Evolutionary conservation across 2,797 vertebrate species (phyloP).

Genomic region (Cossypha heuglini): DNA sequence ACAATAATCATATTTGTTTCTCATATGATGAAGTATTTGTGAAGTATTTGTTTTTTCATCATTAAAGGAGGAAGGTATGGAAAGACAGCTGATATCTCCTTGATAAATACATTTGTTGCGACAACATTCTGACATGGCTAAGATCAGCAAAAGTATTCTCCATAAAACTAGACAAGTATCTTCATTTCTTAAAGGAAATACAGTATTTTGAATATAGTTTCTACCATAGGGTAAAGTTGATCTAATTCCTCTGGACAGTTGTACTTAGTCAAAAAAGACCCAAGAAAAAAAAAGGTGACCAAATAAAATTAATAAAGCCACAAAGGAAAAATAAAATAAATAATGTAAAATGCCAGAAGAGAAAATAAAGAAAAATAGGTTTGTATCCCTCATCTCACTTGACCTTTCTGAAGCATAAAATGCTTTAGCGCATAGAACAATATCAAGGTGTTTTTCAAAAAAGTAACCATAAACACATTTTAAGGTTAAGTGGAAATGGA

Average conservation of each 20-base stretch:
- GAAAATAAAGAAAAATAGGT: not conserved
- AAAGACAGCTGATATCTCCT: not conserved
- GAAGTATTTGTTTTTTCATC: not conserved
- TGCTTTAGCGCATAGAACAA: not conserved
- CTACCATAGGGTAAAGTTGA: not conserved
- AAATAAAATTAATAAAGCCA: not conserved
- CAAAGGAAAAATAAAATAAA: slow-evolving; percentile 1
- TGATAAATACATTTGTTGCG: not conserved
- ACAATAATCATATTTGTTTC: no score
- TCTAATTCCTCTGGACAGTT: not conserved
- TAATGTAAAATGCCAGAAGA: not conserved
- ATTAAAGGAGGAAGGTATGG: not conserved
- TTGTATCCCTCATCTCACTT: not conserved
- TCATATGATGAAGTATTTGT: no score
- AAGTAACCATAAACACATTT: not conserved
- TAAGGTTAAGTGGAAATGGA: not conserved
- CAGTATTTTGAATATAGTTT: not conserved
- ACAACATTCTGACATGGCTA: not conserved
- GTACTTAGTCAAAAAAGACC: not conserved
- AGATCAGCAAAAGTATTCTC: not conserved
- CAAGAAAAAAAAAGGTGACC: not conserved
- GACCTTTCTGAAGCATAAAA: slow-evolving; percentile 31
- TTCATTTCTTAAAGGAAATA: not conserved
- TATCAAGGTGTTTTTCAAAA: not conserved
- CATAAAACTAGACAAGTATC: not conserved